Percentiles rank a stretch among this genome's conserved stretches.
phyloP scores from a whole-genome alignment of 2,888 invertebrate genomes.

The Arge pagana region DNA sequence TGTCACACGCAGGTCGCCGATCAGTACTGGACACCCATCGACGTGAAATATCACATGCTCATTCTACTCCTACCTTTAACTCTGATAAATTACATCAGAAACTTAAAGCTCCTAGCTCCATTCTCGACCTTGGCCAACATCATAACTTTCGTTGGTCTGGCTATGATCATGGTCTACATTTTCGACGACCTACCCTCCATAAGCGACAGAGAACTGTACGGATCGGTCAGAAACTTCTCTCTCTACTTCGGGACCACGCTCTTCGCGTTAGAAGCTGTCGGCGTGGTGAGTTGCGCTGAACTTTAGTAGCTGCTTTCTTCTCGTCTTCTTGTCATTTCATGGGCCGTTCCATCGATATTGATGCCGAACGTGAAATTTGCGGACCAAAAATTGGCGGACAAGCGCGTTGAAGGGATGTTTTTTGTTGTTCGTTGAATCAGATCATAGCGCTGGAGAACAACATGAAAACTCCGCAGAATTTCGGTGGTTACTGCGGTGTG shows the following conservation, averaged over 20 bases:
- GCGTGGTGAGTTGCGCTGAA: slow-evolving; percentile 66
- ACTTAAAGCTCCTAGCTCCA: slow-evolving; percentile 79
- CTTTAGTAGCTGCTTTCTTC: background rate
- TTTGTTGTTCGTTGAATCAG: slow-evolving; percentile 61
- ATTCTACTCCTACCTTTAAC: slow-evolving; percentile 74
- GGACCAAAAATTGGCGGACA: background rate
- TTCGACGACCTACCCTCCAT: slow-evolving; percentile 67
- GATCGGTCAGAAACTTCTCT: slow-evolving; percentile 65
- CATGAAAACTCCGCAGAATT: slow-evolving; percentile 82
- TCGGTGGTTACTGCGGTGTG: slow-evolving; percentile 77
- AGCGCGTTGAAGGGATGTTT: background rate
- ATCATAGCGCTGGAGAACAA: slow-evolving; percentile 89
- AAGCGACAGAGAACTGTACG: slow-evolving; percentile 59
- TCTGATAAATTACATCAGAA: slow-evolving; percentile 72
- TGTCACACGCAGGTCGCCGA: slow-evolving; percentile 64
- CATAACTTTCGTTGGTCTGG: slow-evolving; percentile 76
- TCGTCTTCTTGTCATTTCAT: background rate
- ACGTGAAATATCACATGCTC: slow-evolving; percentile 71
- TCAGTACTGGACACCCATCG: slow-evolving; percentile 54
- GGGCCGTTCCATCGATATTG: background rate
- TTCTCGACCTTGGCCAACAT: slow-evolving; percentile 83
- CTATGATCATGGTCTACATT: slow-evolving; percentile 75
- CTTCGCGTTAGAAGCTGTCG: slow-evolving; percentile 85
- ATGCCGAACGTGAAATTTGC: slow-evolving; percentile 38
- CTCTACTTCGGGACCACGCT: slow-evolving; percentile 89